A percentile compares a stretch with the other conserved stretches of the same genome.
These are phyloP conservation scores for Bufotes viridis DNA, from an alignment of 2,797 vertebrate genomes.

Conservation along the genomic window DNA sequence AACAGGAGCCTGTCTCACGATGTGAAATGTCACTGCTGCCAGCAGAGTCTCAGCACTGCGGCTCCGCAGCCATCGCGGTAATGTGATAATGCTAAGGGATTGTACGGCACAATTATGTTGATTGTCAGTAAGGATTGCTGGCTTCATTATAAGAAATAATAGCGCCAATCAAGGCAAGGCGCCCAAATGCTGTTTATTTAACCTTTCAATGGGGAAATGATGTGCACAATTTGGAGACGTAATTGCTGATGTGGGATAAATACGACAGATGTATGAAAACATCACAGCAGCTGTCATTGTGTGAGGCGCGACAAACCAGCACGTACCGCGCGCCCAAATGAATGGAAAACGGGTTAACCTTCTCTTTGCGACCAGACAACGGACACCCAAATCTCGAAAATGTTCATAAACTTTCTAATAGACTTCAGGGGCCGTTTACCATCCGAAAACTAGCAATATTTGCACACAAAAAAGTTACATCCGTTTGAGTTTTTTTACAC, in stretches of 20 bases:
- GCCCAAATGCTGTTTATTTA: neutral
- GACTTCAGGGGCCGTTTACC: too few species aligned
- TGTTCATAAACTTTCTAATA: too few species aligned
- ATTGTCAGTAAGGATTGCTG: neutral
- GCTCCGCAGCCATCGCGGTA: neutral
- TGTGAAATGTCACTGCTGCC: neutral
- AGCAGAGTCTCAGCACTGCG: neutral
- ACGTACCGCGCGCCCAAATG: too few species aligned
- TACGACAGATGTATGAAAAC: neutral
- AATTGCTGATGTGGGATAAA: slow-evolving; percentile 20
- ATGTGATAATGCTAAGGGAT: neutral
- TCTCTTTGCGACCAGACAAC: too few species aligned
- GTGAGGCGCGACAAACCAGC: neutral
- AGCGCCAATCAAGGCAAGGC: neutral
- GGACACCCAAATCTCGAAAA: too few species aligned
- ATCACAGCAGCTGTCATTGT: neutral
- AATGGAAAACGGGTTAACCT: too few species aligned
- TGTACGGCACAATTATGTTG: neutral
- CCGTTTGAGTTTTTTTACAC: too few species aligned
- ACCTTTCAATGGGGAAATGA: neutral
- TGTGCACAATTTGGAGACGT: neutral
- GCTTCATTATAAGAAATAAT: slow-evolving; percentile 8
- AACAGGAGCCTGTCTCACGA: neutral
- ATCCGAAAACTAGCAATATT: too few species aligned
- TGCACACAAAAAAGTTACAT: too few species aligned